Evolutionary conservation across 1,140 invertebrate genomes (phyloP).

Genomic region (Tetramorium simillimum): DNA sequence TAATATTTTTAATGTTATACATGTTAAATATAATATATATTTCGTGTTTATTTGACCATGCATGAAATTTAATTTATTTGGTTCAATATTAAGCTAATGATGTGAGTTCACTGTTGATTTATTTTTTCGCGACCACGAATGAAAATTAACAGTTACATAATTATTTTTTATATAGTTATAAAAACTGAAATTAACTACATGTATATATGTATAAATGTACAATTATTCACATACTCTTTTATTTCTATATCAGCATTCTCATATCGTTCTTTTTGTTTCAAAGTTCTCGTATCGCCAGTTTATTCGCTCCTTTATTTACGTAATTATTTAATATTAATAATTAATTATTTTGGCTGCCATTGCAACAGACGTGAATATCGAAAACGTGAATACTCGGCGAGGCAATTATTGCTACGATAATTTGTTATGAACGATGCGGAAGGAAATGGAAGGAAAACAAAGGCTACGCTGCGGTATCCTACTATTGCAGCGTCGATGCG

Average conservation of each 20-base stretch:
- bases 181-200: not conserved
- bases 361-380: not conserved
- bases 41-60: conserved; percentile 12
- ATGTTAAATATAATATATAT: not conserved
- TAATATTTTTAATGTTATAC: conserved; percentile 12
- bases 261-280: not conserved
- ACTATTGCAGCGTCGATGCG: not conserved
- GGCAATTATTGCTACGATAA: conserved; percentile 14
- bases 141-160: not conserved
- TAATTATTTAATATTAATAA: conserved; percentile 8
- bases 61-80: conserved; percentile 12
- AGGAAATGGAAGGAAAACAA: conserved; percentile 19
- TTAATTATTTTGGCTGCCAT: conserved; percentile 13
- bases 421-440: not conserved
- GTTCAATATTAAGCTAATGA: conserved; percentile 19
- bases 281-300: not conserved
- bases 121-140: not conserved
- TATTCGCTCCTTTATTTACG: not conserved
- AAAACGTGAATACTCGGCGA: not conserved
- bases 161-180: not conserved
- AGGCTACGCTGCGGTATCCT: not conserved
- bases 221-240: not conserved
- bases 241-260: not conserved
- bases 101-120: not conserved
- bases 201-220: not conserved